Evolutionary conservation across 2,797 vertebrate species (phyloP), one percentile per base, ranked within the genome.

Genomic region (Eremophila alpestris): DNA sequence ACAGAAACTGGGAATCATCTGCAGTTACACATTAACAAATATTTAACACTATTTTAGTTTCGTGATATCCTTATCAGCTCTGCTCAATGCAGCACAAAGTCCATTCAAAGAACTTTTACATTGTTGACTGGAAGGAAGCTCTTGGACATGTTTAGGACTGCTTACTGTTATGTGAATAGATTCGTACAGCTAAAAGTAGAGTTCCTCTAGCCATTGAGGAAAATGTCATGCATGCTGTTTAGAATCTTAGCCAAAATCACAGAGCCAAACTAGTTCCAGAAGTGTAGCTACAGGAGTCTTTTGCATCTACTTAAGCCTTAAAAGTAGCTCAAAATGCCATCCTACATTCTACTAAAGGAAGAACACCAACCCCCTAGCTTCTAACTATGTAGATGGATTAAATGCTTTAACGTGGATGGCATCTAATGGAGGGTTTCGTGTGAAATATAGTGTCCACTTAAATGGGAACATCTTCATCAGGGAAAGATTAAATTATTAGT

Each of bases 21-120:
- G 22, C 54, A 76, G 93, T 91, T 93, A 93, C 94, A 92, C 45
- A 83, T 94, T 96, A 92, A 87, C 89, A 38, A 43, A 45, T 74
- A 58, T 81, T 93, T 71, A 83, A 62, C 15, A 15, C 70, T 69
- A 19, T 73, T 87, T 83, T 67, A 77, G 82, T 83, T 45, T 83
- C 26, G 45, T 41, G 56, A 81, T 52, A 48, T 45, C 68, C 68
- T 92, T 95, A 93, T 96, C 89, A 64, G 82, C 9, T 65, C 18
- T 9, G 63, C 30, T 87, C 18, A 46, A 43, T 30, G 36, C 67
- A 67, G 92, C 60, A 52, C 94, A 83, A 96, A 93, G 94, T 96
- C 91, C 59, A 4, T 43, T 52, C 71, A 30, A 46, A n/a, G 16
- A 78, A 34, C 34, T 85, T 67, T 11, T 38, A 16, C 10, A 2